Percentiles rank a stretch among this genome's conserved stretches.
Evolutionary conservation across 2,797 vertebrate species (phyloP).

Genomic region (Melopsittacus undulatus): DNA sequence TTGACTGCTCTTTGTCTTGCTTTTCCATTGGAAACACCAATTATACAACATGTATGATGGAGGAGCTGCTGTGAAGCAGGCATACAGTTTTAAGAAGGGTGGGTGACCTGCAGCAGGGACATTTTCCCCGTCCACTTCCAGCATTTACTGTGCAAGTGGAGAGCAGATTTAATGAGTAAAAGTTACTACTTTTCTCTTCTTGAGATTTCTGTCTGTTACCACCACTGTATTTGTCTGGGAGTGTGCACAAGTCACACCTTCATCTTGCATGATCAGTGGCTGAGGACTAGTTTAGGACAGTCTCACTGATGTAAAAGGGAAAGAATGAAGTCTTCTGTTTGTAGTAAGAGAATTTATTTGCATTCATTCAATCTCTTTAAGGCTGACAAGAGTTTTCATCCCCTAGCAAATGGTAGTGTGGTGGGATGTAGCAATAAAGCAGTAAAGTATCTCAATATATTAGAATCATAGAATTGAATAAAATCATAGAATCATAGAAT

Average conservation of each 20-base stretch:
- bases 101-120: not conserved
- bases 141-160: not conserved
- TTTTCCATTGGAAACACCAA: not conserved
- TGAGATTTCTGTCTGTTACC: not conserved
- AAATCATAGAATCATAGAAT: not conserved
- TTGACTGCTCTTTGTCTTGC: not conserved
- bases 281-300: not conserved
- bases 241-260: not conserved
- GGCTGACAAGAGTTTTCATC: not conserved
- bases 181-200: not conserved
- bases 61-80: not conserved
- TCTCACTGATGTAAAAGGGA: not conserved
- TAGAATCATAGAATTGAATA: not conserved
- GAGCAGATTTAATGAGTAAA: not conserved
- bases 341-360: not conserved
- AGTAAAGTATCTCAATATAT: not conserved
- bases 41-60: not conserved
- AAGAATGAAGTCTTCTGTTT: not conserved
- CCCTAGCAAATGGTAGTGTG: not conserved
- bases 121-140: not conserved
- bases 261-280: not conserved
- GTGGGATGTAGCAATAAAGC: not conserved
- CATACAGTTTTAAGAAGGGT: not conserved
- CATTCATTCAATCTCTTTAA: not conserved
- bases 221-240: not conserved